Evolutionary conservation across 2,113 vertebrate genomes (phyloP).

Genomic region (Lathamus discolor): DNA sequence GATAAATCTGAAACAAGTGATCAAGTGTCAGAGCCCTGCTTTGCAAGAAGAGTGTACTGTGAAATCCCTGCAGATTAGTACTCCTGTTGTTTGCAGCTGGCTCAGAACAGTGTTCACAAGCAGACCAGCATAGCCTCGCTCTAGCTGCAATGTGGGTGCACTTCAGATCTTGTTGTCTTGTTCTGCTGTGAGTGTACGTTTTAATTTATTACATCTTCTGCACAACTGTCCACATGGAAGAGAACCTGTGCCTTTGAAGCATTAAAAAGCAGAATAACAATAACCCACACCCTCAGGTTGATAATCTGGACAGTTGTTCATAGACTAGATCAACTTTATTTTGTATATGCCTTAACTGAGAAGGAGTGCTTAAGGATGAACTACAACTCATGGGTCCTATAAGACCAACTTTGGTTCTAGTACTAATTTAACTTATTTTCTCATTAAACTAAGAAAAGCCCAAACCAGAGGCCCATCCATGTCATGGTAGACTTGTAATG

Average conservation of each 20-base stretch:
- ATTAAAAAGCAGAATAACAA: not conserved
- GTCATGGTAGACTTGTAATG: not conserved
- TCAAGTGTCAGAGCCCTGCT: not conserved
- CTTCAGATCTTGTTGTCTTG: not conserved
- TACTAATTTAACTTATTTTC: not conserved
- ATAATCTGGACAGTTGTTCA: not conserved
- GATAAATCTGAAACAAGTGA: not conserved
- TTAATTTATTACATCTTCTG: not conserved
- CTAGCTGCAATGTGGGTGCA: accelerated
- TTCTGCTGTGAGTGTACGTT: not conserved
- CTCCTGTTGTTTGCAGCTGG: not conserved
- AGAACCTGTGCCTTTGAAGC: not conserved
- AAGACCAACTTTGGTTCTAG: not conserved
- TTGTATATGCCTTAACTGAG: not conserved
- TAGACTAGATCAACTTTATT: not conserved
- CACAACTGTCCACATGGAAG: not conserved
- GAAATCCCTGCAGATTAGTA: not conserved
- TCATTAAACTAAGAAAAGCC: not conserved
- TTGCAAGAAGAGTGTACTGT: not conserved
- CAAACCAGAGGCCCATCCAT: not conserved
- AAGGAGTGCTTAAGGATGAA: not conserved
- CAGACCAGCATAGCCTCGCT: not conserved
- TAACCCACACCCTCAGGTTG: not conserved
- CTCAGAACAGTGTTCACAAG: not conserved
- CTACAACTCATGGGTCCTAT: not conserved